phyloP scores from a whole-genome alignment of 1,140 invertebrate genomes.

The Lordiphosa mommai region DNA sequence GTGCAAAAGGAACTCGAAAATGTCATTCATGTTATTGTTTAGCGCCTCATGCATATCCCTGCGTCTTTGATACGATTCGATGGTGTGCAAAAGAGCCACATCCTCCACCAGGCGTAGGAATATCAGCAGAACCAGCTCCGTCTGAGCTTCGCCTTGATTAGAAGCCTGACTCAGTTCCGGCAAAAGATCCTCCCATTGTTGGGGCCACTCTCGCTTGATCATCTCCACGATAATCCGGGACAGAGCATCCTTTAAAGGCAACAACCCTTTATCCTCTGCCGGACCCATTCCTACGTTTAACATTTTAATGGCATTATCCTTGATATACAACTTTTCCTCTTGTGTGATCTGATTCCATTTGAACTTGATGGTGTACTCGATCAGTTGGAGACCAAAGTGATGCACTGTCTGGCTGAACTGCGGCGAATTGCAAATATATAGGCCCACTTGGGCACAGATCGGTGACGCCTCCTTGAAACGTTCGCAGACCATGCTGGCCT shows the following conservation, averaged over 20 bases:
- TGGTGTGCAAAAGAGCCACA: constrained; percentile 89
- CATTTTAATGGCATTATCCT: constrained; percentile 92
- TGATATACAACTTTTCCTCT: constrained; percentile 92
- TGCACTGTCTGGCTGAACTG: constrained; percentile 87
- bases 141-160: constrained; percentile 89
- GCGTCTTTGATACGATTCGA: constrained; percentile 90
- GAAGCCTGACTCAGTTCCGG: constrained; percentile 89
- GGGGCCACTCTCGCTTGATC: constrained; percentile 97
- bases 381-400: constrained; percentile 93
- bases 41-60: constrained; percentile 94
- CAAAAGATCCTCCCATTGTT: constrained; percentile 93
- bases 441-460: constrained; percentile 90
- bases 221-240: constrained; percentile 95
- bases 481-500: constrained; percentile 90
- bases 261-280: constrained; percentile 81
- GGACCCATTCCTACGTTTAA: constrained; percentile 86
- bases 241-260: constrained; percentile 92
- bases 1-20: constrained; percentile 91
- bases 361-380: constrained; percentile 95
- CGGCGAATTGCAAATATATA: constrained; percentile 86
- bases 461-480: constrained; percentile 93
- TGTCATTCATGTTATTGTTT: constrained; percentile 90
- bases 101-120: constrained; percentile 94
- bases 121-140: constrained; percentile 91
- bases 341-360: constrained; percentile 93